Evolutionary conservation across 1,140 invertebrate species (phyloP).

Genomic region (Zaprionus camerounensis): DNA sequence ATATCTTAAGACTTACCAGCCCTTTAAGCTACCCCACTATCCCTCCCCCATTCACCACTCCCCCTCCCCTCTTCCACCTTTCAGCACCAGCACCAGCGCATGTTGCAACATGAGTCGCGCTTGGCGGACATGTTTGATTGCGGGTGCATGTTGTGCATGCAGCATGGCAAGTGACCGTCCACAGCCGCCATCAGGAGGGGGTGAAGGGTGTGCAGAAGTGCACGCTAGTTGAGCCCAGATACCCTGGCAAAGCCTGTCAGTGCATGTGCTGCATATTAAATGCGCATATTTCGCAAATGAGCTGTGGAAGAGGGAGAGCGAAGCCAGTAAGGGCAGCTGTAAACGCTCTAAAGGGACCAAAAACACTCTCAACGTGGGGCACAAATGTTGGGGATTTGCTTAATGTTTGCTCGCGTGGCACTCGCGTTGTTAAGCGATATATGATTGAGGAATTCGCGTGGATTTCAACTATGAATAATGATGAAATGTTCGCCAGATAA

Average conservation of each 20-base stretch:
- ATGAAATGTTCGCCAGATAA: neutral
- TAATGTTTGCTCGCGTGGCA: constrained; percentile 11
- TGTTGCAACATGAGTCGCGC: constrained; percentile 43
- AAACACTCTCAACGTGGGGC: constrained; percentile 36
- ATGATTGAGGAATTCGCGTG: neutral
- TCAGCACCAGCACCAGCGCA: neutral
- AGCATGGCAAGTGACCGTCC: constrained; percentile 47
- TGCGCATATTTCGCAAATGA: constrained; percentile 48
- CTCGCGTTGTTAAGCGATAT: constrained; percentile 24
- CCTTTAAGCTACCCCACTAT: constrained; percentile 2
- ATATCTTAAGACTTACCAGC: neutral
- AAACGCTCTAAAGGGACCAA: constrained; percentile 20
- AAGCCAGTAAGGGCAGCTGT: neutral
- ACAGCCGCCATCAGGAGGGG: neutral
- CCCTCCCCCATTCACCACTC: neutral
- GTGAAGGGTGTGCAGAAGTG: neutral
- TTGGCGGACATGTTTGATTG: constrained; percentile 62
- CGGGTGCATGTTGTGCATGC: constrained; percentile 63
- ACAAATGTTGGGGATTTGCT: constrained; percentile 30
- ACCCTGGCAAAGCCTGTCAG: constrained; percentile 44
- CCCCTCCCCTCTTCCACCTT: neutral
- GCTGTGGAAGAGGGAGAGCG: neutral
- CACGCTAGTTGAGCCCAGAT: constrained; percentile 3
- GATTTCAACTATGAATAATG: neutral
- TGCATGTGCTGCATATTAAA: constrained; percentile 62